phyloP scores from a whole-genome alignment of 2,113 vertebrate genomes.

The Ivindomyrus marchei region DNA sequence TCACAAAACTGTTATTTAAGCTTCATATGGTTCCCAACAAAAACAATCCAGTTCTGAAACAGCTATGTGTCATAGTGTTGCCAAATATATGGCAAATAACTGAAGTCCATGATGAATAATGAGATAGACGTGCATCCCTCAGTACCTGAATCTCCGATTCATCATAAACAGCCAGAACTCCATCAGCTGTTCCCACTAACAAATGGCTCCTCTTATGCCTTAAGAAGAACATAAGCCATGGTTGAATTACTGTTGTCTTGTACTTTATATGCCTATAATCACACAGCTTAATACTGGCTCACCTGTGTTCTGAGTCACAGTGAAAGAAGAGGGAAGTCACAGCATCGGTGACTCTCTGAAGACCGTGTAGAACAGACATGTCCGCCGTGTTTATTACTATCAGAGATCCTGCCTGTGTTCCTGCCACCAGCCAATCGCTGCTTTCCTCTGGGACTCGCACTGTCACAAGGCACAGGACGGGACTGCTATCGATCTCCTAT shows the following conservation, averaged over 20 bases:
- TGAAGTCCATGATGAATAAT: not conserved
- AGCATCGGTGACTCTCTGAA: slow-evolving; percentile 77
- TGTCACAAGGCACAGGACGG: slow-evolving; percentile 74
- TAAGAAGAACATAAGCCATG: slow-evolving; percentile 35
- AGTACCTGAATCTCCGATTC: slow-evolving; percentile 79
- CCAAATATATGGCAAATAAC: not conserved
- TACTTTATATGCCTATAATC: not conserved
- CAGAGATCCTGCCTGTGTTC: slow-evolving; percentile 78
- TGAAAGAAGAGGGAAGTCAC: slow-evolving; percentile 83
- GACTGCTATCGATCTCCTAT: slow-evolving; percentile 74
- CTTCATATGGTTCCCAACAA: not conserved
- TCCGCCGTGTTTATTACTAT: slow-evolving; percentile 66
- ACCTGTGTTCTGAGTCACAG: slow-evolving; percentile 65
- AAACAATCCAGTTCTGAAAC: not conserved
- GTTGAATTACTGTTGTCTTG: not conserved
- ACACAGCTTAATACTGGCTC: slow-evolving; percentile 19
- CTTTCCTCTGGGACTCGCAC: slow-evolving; percentile 65
- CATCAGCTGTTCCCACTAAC: slow-evolving; percentile 85
- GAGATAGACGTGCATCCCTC: not conserved
- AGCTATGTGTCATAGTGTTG: not conserved
- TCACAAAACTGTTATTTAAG: not conserved
- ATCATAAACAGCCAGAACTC: slow-evolving; percentile 78
- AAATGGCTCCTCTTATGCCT: slow-evolving; percentile 81
- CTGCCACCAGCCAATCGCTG: slow-evolving; percentile 81
- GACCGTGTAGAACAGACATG: slow-evolving; percentile 55